Conservation (phyloP, 2,797 vertebrate genomes). For the Enteromius argenteus region DNA sequence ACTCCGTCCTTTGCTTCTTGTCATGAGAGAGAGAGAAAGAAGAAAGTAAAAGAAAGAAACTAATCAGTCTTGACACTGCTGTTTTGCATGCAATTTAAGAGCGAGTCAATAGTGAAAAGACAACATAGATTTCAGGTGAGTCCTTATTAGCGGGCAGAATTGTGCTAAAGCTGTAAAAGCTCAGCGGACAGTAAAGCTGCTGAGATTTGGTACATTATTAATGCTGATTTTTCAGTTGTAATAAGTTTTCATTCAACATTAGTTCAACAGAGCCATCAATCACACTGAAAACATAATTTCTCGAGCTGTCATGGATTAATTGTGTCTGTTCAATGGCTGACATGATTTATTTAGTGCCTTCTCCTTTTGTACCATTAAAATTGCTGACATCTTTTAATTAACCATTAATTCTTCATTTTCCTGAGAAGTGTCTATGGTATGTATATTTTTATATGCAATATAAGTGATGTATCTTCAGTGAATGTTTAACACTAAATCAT, state of each 20-base stretch:
- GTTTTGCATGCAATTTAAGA: conserved; percentile 40
- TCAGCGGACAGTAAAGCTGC: conserved; percentile 53
- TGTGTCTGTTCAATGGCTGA: conserved; percentile 64
- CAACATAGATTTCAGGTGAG: conserved; percentile 42
- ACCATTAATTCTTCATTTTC: conserved; percentile 63
- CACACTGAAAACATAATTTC: conserved; percentile 66
- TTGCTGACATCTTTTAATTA: conserved; percentile 66
- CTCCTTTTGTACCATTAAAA: conserved; percentile 63
- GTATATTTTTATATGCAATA: conserved; percentile 42
- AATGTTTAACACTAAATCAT: conserved; percentile 35
- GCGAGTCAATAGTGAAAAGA: conserved; percentile 35
- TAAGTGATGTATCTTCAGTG: conserved; percentile 43
- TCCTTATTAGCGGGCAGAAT: conserved; percentile 44
- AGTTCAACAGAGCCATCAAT: conserved; percentile 62
- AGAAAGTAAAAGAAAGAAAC: background rate
- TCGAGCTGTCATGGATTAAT: conserved; percentile 65
- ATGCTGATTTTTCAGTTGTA: conserved; percentile 63
- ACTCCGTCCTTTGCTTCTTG: background rate
- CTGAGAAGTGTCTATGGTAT: conserved; percentile 52
- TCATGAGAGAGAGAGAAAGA: conserved; percentile 6
- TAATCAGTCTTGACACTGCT: conserved; percentile 21
- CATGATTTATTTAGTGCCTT: conserved; percentile 67
- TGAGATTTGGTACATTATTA: conserved; percentile 64
- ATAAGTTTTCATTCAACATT: conserved; percentile 66
- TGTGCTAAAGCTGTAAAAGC: conserved; percentile 56